These are phyloP conservation scores for Dicerorhinus sumatrensis DNA, from an alignment of 2,113 vertebrate genomes.

Conservation along the genomic window DNA sequence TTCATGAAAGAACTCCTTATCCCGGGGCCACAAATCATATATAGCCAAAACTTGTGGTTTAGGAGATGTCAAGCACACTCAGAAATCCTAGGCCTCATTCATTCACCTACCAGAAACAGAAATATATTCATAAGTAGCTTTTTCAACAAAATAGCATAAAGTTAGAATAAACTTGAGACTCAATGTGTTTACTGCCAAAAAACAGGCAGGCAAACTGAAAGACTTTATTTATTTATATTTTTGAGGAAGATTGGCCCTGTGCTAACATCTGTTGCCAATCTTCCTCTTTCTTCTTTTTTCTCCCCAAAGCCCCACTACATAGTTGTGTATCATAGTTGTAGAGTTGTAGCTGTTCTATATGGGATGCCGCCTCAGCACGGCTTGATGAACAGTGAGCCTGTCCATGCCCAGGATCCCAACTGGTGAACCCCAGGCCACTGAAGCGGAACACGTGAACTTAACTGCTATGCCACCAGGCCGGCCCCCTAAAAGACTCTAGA, in stretches of 20 bases:
- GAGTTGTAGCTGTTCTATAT: too few species aligned
- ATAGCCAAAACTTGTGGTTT: not conserved
- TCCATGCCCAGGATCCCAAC: too few species aligned
- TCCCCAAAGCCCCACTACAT: too few species aligned
- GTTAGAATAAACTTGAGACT: not conserved
- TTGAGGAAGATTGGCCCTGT: too few species aligned
- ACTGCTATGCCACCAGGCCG: too few species aligned
- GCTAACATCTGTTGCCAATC: too few species aligned
- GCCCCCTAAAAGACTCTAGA: not conserved
- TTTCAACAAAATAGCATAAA: not conserved
- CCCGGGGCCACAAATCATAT: not conserved
- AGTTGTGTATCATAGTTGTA: too few species aligned
- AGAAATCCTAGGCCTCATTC: not conserved
- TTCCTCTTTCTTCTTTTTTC: too few species aligned
- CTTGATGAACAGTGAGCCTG: too few species aligned
- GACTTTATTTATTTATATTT: not conserved
- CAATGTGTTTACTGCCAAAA: not conserved
- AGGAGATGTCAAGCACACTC: not conserved
- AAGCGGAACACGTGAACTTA: too few species aligned
- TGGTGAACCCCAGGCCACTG: too few species aligned
- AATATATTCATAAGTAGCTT: not conserved
- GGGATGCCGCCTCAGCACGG: too few species aligned
- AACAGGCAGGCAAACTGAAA: not conserved
- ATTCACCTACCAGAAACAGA: not conserved
- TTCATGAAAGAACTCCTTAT: not conserved